These are phyloP conservation scores for Xestoiulus laeticollis DNA, from an alignment of 2,888 invertebrate genomes.

Conservation along the genomic window DNA sequence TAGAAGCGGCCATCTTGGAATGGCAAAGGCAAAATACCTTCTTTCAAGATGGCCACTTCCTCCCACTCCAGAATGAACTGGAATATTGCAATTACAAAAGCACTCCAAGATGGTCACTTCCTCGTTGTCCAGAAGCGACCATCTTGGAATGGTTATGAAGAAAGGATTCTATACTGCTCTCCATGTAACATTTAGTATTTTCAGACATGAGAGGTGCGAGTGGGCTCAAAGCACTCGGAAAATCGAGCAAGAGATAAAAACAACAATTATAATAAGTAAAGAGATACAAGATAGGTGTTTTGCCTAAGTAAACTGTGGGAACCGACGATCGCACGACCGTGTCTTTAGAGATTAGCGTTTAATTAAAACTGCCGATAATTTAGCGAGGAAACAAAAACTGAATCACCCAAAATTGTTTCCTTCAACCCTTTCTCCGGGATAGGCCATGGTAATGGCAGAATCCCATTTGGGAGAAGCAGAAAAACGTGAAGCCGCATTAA, in stretches of 20 bases:
- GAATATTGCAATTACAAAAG: too few relatives aligned
- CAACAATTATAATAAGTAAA: neutral
- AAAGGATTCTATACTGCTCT: too few relatives aligned
- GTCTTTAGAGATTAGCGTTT: neutral
- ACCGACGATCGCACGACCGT: neutral
- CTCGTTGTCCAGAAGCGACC: too few relatives aligned
- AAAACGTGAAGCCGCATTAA: constrained; percentile 18
- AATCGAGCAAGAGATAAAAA: neutral
- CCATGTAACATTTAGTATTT: too few relatives aligned
- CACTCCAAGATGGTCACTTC: too few relatives aligned
- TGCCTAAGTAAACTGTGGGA: neutral
- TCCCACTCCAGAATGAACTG: too few relatives aligned
- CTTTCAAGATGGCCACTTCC: too few relatives aligned
- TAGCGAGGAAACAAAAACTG: neutral
- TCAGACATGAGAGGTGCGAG: neutral
- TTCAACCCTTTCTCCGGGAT: neutral
- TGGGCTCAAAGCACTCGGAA: neutral
- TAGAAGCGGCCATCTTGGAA: too few relatives aligned
- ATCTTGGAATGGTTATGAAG: too few relatives aligned
- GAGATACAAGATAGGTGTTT: neutral
- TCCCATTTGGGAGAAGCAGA: too few relatives aligned
- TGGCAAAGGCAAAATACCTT: too few relatives aligned
- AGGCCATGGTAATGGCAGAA: too few relatives aligned
- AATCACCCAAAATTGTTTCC: neutral
- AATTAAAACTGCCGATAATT: neutral